Percentiles rank a stretch among this genome's conserved stretches.
Evolutionary conservation across 2,888 invertebrate species (phyloP).

Genomic region (Camptogramma bilineatum): DNA sequence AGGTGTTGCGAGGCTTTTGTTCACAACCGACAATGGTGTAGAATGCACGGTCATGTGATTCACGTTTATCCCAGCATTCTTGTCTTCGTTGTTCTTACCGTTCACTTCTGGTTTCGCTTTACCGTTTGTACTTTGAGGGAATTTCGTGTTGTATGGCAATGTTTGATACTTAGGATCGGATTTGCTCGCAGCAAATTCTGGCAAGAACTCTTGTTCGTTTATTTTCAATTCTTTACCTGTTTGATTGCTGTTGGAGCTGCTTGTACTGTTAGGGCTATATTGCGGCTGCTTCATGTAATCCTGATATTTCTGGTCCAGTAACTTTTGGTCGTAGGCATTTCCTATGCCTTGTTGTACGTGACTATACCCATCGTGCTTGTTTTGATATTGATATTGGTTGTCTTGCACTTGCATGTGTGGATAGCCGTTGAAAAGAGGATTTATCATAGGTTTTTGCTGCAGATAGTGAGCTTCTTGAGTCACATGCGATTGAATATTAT

Average conservation of each 20-base stretch:
- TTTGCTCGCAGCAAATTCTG: slow-evolving; percentile 91
- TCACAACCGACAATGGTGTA: slow-evolving; percentile 82
- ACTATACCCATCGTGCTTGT: slow-evolving; percentile 73
- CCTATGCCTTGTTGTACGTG: slow-evolving; percentile 81
- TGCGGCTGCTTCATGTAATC: slow-evolving; percentile 82
- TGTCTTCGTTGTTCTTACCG: slow-evolving; percentile 72
- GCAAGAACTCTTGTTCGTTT: slow-evolving; percentile 84
- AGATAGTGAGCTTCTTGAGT: slow-evolving; percentile 82
- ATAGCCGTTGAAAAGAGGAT: slow-evolving; percentile 78
- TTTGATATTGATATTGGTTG: slow-evolving; percentile 74
- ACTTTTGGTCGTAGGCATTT: slow-evolving; percentile 79
- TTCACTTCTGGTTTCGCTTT: slow-evolving; percentile 74
- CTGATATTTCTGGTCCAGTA: slow-evolving; percentile 80
- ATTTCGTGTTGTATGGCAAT: slow-evolving; percentile 95
- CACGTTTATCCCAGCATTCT: slow-evolving; percentile 73
- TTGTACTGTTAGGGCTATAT: slow-evolving; percentile 85
- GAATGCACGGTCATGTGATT: slow-evolving; percentile 85
- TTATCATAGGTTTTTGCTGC: slow-evolving; percentile 83
- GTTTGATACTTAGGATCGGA: slow-evolving; percentile 97
- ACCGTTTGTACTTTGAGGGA: slow-evolving; percentile 86
- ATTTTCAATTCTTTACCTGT: slow-evolving; percentile 79
- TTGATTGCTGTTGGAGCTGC: slow-evolving; percentile 81
- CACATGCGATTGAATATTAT: slow-evolving; percentile 79
- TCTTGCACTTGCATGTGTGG: slow-evolving; percentile 72
- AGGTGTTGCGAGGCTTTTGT: slow-evolving; percentile 88